Conservation (phyloP, 2,797 vertebrate species). For the Luscinia megarhynchos region DNA sequence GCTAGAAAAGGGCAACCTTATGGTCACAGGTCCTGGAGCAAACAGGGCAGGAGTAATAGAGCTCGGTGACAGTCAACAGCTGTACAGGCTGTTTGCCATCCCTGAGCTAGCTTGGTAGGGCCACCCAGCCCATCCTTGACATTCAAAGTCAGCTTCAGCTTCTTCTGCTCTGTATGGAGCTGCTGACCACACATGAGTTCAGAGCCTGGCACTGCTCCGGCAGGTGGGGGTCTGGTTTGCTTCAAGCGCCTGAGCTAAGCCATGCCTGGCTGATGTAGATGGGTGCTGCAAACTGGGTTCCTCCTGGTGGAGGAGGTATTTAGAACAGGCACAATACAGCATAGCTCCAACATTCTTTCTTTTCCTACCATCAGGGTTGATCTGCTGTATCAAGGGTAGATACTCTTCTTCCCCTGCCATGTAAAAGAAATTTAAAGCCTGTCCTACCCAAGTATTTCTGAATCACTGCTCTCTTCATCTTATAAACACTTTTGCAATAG, state of each 20-base stretch:
- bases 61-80: no score
- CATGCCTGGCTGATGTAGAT: background rate
- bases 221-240: background rate
- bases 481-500: background rate
- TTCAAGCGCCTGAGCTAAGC: background rate
- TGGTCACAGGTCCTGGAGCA: background rate
- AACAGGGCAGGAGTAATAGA: background rate
- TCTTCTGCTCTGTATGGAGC: background rate
- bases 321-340: background rate
- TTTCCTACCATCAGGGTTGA: background rate
- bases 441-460: background rate
- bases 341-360: background rate
- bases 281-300: background rate
- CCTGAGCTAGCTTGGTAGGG: accelerated
- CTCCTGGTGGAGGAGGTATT: background rate
- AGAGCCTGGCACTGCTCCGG: background rate
- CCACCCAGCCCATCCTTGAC: background rate
- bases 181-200: background rate
- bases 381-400: background rate
- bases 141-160: background rate
- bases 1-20: background rate
- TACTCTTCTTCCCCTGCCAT: background rate
- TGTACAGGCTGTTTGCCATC: background rate
- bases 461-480: background rate
- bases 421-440: background rate